These are phyloP conservation scores for Zosterops hypoxanthus DNA, from an alignment of 2,113 vertebrate species.

Conservation along the genomic window DNA sequence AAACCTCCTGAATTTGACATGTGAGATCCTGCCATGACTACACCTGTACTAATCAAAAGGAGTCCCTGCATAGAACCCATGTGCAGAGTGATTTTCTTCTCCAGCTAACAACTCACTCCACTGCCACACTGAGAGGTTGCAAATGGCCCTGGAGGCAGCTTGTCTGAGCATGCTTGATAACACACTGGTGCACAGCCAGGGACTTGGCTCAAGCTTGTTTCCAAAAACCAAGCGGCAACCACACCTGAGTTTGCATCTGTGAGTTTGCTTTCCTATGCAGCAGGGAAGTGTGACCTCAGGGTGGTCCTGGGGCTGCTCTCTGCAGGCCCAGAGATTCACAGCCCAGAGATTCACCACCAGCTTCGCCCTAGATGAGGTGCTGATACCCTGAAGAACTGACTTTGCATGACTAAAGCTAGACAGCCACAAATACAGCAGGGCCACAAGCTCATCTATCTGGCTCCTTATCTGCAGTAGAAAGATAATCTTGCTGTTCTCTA, in stretches of 20 bases:
- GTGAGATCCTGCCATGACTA: neutral
- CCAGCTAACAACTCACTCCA: neutral
- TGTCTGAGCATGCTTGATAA: conserved; percentile 13
- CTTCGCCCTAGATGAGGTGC: neutral
- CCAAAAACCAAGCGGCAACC: neutral
- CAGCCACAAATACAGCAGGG: neutral
- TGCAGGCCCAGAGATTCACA: neutral
- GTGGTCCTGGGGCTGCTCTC: neutral
- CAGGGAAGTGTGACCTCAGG: neutral
- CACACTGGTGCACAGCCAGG: neutral
- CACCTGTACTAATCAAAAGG: neutral
- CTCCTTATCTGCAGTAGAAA: neutral
- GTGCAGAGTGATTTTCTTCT: neutral
- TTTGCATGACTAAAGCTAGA: neutral
- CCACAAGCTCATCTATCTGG: neutral
- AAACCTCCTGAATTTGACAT: neutral
- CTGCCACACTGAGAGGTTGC: neutral
- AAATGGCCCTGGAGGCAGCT: neutral
- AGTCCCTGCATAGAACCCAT: neutral
- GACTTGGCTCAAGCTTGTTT: neutral
- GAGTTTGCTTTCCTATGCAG: neutral
- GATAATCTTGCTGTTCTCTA: neutral
- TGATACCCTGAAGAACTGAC: neutral
- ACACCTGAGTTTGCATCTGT: neutral
- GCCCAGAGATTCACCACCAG: neutral